These are phyloP conservation scores for Ectobius pallidus DNA, from an alignment of 2,888 invertebrate species.

Conservation along the genomic window DNA sequence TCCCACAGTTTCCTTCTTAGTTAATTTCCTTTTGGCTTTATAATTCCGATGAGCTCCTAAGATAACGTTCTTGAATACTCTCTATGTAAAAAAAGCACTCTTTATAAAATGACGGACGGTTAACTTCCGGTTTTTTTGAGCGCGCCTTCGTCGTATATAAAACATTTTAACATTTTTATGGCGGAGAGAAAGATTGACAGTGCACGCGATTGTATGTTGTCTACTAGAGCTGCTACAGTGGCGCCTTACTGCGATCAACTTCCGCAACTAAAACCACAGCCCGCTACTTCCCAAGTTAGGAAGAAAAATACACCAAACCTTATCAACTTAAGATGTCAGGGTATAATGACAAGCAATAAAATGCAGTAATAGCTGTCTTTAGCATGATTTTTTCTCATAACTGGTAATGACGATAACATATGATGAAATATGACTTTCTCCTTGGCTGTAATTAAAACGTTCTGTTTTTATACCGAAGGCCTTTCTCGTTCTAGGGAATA, in stretches of 20 bases:
- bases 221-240: too few species aligned
- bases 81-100: not conserved
- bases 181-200: constrained; percentile 23
- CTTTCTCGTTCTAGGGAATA: too few species aligned
- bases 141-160: constrained; percentile 25
- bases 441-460: too few species aligned
- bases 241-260: constrained; percentile 21
- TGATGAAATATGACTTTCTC: too few species aligned
- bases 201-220: constrained; percentile 24
- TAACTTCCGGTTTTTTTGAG: constrained; percentile 21
- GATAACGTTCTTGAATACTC: not conserved
- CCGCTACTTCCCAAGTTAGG: too few species aligned
- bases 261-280: not conserved
- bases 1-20: constrained; percentile 12
- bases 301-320: too few species aligned
- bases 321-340: too few species aligned
- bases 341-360: too few species aligned
- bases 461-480: too few species aligned
- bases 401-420: too few species aligned
- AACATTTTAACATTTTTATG: constrained; percentile 31
- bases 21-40: constrained; percentile 31
- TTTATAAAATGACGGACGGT: constrained; percentile 29
- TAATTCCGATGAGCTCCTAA: constrained; percentile 22
- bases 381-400: too few species aligned
- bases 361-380: too few species aligned